Conservation (phyloP, 2,888 invertebrate genomes). For the Himalopsyche japonica region DNA sequence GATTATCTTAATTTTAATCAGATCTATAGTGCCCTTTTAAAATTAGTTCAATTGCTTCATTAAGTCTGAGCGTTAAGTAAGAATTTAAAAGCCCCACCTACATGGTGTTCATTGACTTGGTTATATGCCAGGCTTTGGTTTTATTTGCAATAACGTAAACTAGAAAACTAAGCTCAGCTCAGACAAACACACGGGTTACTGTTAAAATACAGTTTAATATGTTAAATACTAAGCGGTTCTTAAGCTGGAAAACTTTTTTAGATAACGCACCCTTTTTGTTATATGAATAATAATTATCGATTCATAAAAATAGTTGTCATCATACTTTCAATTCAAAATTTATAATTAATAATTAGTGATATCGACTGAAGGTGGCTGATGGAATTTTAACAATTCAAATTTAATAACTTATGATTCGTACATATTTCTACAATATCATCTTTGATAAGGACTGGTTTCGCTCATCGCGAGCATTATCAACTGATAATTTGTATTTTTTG, state of each 20-base stretch:
- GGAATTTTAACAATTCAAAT: too few species aligned
- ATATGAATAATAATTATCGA: too few species aligned
- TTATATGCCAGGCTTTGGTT: background rate
- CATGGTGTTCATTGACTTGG: background rate
- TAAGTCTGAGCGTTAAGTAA: background rate
- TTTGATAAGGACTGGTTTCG: too few species aligned
- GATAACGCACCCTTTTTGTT: too few species aligned
- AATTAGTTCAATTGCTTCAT: background rate
- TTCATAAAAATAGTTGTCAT: background rate
- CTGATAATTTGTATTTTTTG: too few species aligned
- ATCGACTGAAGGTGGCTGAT: too few species aligned
- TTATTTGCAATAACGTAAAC: background rate
- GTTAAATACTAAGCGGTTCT: background rate
- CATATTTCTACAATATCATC: too few species aligned
- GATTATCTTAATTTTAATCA: background rate
- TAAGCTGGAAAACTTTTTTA: background rate
- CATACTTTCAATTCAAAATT: too few species aligned
- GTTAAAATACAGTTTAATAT: background rate
- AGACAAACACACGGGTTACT: background rate
- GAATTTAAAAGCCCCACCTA: background rate
- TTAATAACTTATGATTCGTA: too few species aligned
- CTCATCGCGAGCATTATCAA: too few species aligned
- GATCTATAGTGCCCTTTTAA: background rate
- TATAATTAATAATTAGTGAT: too few species aligned
- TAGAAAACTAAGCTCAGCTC: background rate